phyloP scores from a whole-genome alignment of 1,140 invertebrate genomes.

The Aethina tumida region DNA sequence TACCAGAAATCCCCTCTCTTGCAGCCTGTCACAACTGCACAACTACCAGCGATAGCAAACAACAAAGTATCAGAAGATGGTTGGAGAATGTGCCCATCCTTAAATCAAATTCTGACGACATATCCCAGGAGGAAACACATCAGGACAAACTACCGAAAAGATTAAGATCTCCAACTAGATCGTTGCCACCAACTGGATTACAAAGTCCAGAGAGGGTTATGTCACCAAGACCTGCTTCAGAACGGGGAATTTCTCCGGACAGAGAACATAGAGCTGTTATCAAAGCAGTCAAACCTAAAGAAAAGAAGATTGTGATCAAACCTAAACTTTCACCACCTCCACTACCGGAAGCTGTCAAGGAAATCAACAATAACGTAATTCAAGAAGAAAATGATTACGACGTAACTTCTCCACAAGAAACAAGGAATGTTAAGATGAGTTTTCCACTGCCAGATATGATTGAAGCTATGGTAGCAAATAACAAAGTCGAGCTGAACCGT shows the following conservation, averaged over 20 bases:
- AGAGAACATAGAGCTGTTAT: not conserved
- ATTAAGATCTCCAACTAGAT: constrained; percentile 28
- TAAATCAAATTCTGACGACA: constrained; percentile 23
- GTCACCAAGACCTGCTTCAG: constrained; percentile 26
- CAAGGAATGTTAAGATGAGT: no score
- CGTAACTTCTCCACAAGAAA: no score
- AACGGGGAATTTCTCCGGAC: constrained; percentile 11
- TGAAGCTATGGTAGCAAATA: constrained; percentile 45
- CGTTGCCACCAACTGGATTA: constrained; percentile 22
- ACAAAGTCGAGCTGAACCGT: constrained; percentile 16
- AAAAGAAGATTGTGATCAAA: no score
- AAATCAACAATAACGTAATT: no score
- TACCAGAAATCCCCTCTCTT: constrained; percentile 37
- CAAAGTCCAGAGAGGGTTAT: constrained; percentile 22
- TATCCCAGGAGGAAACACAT: not conserved
- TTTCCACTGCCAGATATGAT: constrained; percentile 45
- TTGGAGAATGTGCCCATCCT: constrained; percentile 56
- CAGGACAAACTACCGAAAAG: constrained; percentile 15
- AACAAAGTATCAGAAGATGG: constrained; percentile 65
- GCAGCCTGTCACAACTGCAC: constrained; percentile 41
- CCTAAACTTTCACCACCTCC: no score
- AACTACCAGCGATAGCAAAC: constrained; percentile 45
- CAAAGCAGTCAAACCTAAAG: not conserved
- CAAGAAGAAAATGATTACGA: no score
- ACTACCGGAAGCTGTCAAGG: no score